Base-by-base conservation (phyloP, 2,888 invertebrate genomes). In the Eupithecia dodoneata region DNA sequence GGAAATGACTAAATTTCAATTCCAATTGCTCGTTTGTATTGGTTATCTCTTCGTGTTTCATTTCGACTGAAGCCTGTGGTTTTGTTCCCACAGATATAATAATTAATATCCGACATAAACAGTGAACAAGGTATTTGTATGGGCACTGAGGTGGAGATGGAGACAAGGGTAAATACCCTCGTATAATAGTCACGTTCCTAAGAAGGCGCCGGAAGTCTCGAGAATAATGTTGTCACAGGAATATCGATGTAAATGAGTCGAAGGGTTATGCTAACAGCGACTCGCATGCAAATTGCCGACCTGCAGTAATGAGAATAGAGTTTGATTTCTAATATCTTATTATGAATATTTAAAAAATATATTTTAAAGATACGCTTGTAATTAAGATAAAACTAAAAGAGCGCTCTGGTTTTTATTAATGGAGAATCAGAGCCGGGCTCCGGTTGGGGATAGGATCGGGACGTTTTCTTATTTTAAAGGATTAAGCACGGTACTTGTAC, bases 171-270 rank as follows among this genome's bases (percentile, higher is more conserved):
- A 41, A 65, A 13, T 7, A 59, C 59, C 41, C 65, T 13, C 13
- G 41, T 13, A 41, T 65, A 41, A 41, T 13, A 13, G 65, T 65
- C 65, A 65, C 65, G 65, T 65, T 4, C 65, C 4, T 65, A 41
- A 65, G 41, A 41, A 41, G 30, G 12, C 30, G 5, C 63, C 30
- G 10, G 63, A 41, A 41, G 63, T 41, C 63, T 9, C 30, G 12
- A 4, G 63, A 65, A 65, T 30, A 65, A 65, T 41, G 63, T 65
- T 65, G 63, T 65, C 63, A 65, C 63, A 65, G 65, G 65, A 65
- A 41, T 41, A 41, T 41, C 65, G 65, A 65, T 65, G 13, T 12
- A 41, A 65, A 41, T 13, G 41, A 65, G 41, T 13, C 1, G 13
- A 65, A 0, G 0, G 65, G 5, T 65, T 5, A 5, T 13, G 65